Base-by-base conservation (phyloP, 1,140 invertebrate species). In the Diabrotica virgifera region DNA sequence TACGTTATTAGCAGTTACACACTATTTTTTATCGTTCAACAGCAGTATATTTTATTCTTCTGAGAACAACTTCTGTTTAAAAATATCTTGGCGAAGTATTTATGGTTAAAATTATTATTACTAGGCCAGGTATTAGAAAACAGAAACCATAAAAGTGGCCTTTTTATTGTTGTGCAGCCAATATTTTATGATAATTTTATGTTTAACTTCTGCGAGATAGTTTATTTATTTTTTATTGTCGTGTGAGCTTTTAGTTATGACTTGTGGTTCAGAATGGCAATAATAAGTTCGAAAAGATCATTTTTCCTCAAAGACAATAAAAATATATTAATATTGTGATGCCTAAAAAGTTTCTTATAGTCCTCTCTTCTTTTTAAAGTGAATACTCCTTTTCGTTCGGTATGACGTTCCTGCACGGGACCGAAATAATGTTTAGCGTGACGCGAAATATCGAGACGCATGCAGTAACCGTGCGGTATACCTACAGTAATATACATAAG, bases 141-240 rank as follows among this genome's bases (percentile, higher is more conserved):
- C 55, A 12, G 11, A 57, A 57, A 57, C 55, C 55, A 57, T 57
- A 57, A 57, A 57, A 36, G 36, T 57, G 10, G n/a, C 10, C 12
- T 46, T 13, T 57, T 36, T 57, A 57, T 57, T 57, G 36, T 57
- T 57, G 36, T 36, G 12, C 36, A n/a, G 36, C 24, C 55, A 57
- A 57, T 37, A 36, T 57, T 57, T 57, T 37, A 57, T 57, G 55
- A 36, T 37, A 57, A 36, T 57, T 57, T 57, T 57, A 57, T 57
- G 55, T 57, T 8, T 8, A 12, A 54, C 24, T 24, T 54, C 24
- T 24, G 24, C 24, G 24, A 12, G 12, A 51, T 9, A 12, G 46
- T 51, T n/a, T 52, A 52, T 11, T 14, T 52, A 52, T 8, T 13
- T 55, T 9, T 24, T 55, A 14, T 36, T 14, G 53, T 55, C 24